Conservation (phyloP, 2,113 vertebrate genomes). For the Microtus pennsylvanicus region DNA sequence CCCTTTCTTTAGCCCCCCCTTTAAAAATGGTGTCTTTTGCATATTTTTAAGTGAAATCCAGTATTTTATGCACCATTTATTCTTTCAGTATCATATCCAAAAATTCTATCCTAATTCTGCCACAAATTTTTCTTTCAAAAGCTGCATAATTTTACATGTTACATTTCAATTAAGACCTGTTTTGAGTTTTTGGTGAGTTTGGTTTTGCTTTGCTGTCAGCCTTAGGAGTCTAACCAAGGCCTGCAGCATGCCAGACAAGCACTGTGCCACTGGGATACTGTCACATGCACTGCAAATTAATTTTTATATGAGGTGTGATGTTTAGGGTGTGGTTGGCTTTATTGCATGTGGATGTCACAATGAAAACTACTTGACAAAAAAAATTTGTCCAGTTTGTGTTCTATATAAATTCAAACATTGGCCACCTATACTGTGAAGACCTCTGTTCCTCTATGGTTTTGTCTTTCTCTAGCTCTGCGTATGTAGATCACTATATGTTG, state of each 20-base stretch:
- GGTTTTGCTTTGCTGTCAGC: neutral
- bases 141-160: neutral
- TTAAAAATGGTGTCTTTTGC: neutral
- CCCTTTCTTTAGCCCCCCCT: neutral
- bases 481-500: neutral
- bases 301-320: neutral
- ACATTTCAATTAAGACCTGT: neutral
- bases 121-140: neutral
- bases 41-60: neutral
- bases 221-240: neutral
- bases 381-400: neutral
- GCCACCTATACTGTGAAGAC: neutral
- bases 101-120: neutral
- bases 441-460: neutral
- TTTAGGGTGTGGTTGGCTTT: neutral
- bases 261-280: neutral
- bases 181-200: neutral
- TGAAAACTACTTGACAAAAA: neutral
- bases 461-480: neutral
- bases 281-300: neutral
- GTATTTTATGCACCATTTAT: neutral
- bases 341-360: neutral
- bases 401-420: neutral
- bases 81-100: neutral
- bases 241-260: neutral